A percentile compares a stretch with the other conserved stretches of the same genome.
phyloP scores from a whole-genome alignment of 2,113 vertebrate genomes.

The Nannospalax galili region DNA sequence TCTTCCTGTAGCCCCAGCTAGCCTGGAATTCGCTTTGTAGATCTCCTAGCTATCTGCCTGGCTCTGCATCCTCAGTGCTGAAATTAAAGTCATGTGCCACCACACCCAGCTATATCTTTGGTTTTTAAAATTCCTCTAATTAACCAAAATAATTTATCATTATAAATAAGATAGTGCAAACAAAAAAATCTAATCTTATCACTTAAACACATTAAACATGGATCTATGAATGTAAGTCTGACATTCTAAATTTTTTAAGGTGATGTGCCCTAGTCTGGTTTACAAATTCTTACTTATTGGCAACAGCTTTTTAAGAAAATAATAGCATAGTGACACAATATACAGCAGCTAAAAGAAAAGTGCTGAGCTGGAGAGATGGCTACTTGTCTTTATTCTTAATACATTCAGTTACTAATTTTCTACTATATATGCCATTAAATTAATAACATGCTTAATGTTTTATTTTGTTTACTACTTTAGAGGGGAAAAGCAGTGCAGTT shows the following conservation, averaged over 20 bases:
- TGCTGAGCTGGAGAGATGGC: too few relatives aligned
- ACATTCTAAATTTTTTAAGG: background rate
- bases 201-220: background rate
- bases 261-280: background rate
- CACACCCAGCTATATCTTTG: too few relatives aligned
- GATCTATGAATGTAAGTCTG: background rate
- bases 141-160: constrained; percentile 1
- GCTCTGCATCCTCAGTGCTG: too few relatives aligned
- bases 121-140: background rate
- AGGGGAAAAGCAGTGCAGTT: background rate
- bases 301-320: background rate
- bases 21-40: too few relatives aligned
- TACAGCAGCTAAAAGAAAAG: background rate
- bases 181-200: background rate
- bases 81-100: too few relatives aligned
- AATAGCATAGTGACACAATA: background rate
- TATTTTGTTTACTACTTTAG: background rate
- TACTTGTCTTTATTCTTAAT: background rate
- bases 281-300: background rate
- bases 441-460: background rate
- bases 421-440: background rate
- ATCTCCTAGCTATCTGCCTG: too few relatives aligned
- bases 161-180: too few relatives aligned
- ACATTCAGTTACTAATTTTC: background rate
- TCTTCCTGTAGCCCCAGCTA: too few relatives aligned